These are phyloP conservation scores for Zaprionus inermis DNA, from an alignment of 1,140 invertebrate species.

Conservation along the genomic window DNA sequence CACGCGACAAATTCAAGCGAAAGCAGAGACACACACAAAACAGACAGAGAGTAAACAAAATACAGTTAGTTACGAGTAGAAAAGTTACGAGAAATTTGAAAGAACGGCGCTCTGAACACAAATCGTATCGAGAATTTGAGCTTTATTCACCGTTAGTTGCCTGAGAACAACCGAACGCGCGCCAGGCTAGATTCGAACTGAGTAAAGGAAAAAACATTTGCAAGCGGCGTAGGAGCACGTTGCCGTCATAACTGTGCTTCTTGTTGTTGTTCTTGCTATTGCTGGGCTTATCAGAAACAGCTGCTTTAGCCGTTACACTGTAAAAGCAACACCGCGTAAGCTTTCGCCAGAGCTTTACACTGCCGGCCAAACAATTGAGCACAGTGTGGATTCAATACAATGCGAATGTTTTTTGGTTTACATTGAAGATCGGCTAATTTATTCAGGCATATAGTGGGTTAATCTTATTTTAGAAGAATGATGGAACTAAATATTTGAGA, in stretches of 20 bases:
- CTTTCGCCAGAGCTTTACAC: constrained; percentile 7
- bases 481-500: neutral
- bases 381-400: neutral
- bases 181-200: constrained; percentile 72
- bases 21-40: neutral
- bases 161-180: constrained; percentile 65
- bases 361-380: neutral
- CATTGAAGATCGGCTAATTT: neutral
- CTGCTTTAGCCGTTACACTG: constrained; percentile 9
- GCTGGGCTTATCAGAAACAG: constrained; percentile 17
- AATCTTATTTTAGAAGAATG: neutral
- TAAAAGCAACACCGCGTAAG: neutral
- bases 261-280: constrained; percentile 10
- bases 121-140: neutral
- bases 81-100: constrained; percentile 10
- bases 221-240: constrained; percentile 22
- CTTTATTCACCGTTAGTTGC: constrained; percentile 26
- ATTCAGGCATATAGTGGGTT: neutral
- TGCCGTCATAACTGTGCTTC: constrained; percentile 4
- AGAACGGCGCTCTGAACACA: constrained; percentile 13
- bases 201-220: constrained; percentile 34
- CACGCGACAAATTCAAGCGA: constrained; percentile 2
- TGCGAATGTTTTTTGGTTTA: neutral
- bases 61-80: neutral
- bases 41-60: constrained; percentile 14